Conservation (phyloP, 2,888 invertebrate genomes). For the Blastobasis adustella region DNA sequence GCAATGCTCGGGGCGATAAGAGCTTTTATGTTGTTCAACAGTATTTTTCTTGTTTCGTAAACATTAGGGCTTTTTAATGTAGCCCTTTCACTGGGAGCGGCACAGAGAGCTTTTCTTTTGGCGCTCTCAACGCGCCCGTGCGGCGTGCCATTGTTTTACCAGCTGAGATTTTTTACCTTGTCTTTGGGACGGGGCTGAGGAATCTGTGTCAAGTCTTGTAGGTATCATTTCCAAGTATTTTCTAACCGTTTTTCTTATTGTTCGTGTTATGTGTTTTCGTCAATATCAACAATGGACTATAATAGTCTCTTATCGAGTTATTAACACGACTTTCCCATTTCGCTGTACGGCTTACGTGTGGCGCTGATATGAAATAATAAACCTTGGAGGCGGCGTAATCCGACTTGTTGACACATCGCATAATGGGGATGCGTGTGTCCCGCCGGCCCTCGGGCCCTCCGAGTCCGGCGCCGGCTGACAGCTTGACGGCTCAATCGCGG, state of each 20-base stretch:
- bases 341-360: slow-evolving; percentile 1
- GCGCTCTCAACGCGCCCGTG: background rate
- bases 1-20: slow-evolving; percentile 50
- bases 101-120: slow-evolving; percentile 9
- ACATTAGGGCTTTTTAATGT: slow-evolving; percentile 49
- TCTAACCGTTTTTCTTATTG: too few relatives aligned
- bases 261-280: too few relatives aligned
- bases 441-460: background rate
- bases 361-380: slow-evolving; percentile 10
- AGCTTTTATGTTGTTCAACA: slow-evolving; percentile 55
- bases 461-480: slow-evolving; percentile 19
- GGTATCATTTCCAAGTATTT: too few relatives aligned
- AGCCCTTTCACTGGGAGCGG: slow-evolving; percentile 17
- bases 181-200: too few relatives aligned
- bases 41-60: slow-evolving; percentile 54
- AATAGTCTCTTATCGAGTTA: background rate
- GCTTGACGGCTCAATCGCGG: slow-evolving; percentile 12
- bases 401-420: slow-evolving; percentile 39
- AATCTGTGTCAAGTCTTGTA: too few relatives aligned
- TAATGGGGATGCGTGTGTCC: slow-evolving; percentile 26
- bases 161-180: too few relatives aligned
- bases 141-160: too few relatives aligned
- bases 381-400: slow-evolving; percentile 31
- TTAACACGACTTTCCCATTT: background rate
- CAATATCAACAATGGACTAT: too few relatives aligned